A percentile compares a stretch with the other conserved stretches of the same genome.
Conservation (phyloP, 35 echinoderm and acorn worm species). For the Amphiura filiformis region DNA sequence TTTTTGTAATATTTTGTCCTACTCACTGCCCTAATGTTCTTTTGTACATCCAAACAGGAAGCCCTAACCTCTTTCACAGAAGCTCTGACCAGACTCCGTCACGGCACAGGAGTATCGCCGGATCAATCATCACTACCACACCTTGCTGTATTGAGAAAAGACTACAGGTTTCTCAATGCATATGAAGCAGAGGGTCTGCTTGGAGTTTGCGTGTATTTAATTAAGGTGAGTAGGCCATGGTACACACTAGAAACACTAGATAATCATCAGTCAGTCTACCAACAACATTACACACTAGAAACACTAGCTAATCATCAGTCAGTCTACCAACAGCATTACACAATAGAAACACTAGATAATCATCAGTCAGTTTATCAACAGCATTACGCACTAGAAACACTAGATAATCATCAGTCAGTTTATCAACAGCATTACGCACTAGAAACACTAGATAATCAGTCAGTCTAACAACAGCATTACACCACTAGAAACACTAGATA, state of each 20-base stretch:
- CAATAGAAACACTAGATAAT: neutral
- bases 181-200: constrained; percentile 89
- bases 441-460: too few species aligned
- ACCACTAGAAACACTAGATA: neutral
- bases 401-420: neutral
- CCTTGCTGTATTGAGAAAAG: constrained; percentile 58
- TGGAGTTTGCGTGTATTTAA: constrained; percentile 76
- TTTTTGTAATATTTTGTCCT: neutral
- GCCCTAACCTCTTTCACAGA: constrained; percentile 72
- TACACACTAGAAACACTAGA: neutral
- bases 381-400: too few species aligned
- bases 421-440: neutral
- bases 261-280: neutral
- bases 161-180: constrained; percentile 78
- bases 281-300: neutral
- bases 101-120: too few species aligned
- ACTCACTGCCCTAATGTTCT: neutral
- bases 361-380: neutral
- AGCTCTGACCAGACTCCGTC: constrained; percentile 58
- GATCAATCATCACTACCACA: constrained; percentile 40
- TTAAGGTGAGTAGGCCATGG: constrained; percentile 75
- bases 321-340: too few species aligned
- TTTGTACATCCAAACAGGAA: constrained; percentile 55
- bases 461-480: too few species aligned
- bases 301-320: neutral